A percentile compares a stretch with the other conserved stretches of the same genome.
These are phyloP conservation scores for Oscheius sp. DNA, from an alignment of 2,888 invertebrate genomes.

Conservation along the genomic window DNA sequence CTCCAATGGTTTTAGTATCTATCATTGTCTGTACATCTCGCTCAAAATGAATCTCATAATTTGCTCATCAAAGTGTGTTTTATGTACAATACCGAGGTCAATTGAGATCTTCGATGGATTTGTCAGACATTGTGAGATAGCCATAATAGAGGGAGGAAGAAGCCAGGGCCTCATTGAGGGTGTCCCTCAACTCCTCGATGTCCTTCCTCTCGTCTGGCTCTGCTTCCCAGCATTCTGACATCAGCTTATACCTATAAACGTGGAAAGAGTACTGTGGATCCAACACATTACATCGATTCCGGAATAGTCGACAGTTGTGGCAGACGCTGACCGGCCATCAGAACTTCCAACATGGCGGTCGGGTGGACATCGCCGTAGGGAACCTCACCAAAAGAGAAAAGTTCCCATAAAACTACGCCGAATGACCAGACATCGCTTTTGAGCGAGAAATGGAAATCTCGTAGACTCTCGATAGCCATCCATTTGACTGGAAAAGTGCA, in stretches of 20 bases:
- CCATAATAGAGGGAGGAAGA: conserved; percentile 7
- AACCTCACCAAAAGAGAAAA: background rate
- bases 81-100: background rate
- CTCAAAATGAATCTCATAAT: conserved; percentile 5
- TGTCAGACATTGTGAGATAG: conserved; percentile 5
- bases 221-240: conserved; percentile 8
- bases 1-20: background rate
- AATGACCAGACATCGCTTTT: conserved; percentile 27
- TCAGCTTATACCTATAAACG: conserved; percentile 11
- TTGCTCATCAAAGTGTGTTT: background rate
- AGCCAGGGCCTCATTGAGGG: background rate
- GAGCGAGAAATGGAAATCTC: conserved; percentile 23
- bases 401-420: conserved; percentile 26
- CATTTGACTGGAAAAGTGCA: conserved; percentile 11
- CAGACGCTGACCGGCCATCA: conserved; percentile 1
- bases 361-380: background rate
- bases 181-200: conserved; percentile 8
- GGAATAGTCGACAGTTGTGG: background rate
- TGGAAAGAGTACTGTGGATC: background rate
- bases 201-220: background rate
- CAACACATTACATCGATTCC: background rate
- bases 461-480: conserved; percentile 18
- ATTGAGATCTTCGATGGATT: background rate
- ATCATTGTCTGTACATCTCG: conserved; percentile 14
- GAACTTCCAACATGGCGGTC: conserved; percentile 23